Base-by-base conservation (phyloP, 2,888 invertebrate species). In the Brachynemurus nebulosus region DNA sequence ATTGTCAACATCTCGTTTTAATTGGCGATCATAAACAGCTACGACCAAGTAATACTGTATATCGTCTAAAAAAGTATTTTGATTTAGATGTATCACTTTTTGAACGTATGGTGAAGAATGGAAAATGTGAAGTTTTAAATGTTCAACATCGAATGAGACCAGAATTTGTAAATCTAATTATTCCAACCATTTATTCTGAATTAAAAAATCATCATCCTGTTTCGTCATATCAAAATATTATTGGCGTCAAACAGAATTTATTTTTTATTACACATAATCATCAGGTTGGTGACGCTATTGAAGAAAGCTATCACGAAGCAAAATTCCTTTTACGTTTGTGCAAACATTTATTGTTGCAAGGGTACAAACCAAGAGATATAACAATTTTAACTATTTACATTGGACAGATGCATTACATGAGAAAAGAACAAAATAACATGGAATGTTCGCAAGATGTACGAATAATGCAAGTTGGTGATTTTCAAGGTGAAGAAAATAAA, bases 1-100 rank as follows among this genome's bases (percentile, higher is more conserved):
- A 72, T 38, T 83, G 86, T 50, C 67, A 90, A 58, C 91, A 92
- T 59, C 69, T 89, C 1, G 82, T 92, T 55, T 70, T 91, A 12
- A 86, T 91, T 48, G 90, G 88, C 68, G 88, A 90, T 60, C 89
- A 90, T 59, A 75, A 82, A 57, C 91, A 91, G 57, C 67, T 91
- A 1, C 68, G 78, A 21, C 90, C 89, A 60, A 64, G 58, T 40
- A 37, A 33, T 14, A 16, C 18, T 35, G 25, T 14, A 3, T 33
- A 45, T n/a, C 33, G 21, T 33, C 16, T 16, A 17, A 8, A 42
- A 1, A 72, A 65, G 53, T 60, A 75, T 30, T 82, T 72, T 57
- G 72, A 80, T 30, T 60, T 88, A 46, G 82, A 86, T 47, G 67
- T 86, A 40, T 89, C 89, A 0, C 67, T 90, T 6, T 90, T 90